These are phyloP conservation scores for Leucania comma DNA, from an alignment of 2,888 invertebrate genomes.

Conservation along the genomic window DNA sequence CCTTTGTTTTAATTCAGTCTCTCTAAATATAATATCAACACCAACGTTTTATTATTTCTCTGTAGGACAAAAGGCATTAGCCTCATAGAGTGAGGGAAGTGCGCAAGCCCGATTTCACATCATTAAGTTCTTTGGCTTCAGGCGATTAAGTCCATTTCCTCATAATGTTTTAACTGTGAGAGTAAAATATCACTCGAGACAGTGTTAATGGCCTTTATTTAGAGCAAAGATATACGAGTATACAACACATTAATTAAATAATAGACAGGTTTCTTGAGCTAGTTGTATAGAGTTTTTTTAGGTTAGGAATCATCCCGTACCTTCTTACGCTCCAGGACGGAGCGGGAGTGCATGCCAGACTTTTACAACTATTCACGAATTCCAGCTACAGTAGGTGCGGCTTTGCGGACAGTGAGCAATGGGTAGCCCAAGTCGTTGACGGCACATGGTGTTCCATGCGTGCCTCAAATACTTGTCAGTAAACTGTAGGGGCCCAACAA, in stretches of 20 bases:
- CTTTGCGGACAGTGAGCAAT: too few species aligned
- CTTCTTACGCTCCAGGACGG: too few species aligned
- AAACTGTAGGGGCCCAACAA: too few species aligned
- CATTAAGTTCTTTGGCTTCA: slow-evolving; percentile 25
- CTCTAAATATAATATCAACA: neutral
- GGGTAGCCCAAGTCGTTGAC: too few species aligned
- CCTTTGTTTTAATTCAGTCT: neutral
- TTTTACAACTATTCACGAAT: too few species aligned
- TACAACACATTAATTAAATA: neutral
- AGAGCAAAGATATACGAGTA: neutral
- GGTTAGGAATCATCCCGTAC: too few species aligned
- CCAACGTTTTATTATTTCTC: neutral
- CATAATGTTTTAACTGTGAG: slow-evolving; percentile 9
- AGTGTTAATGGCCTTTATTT: neutral
- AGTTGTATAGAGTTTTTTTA: too few species aligned
- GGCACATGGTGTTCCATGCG: too few species aligned
- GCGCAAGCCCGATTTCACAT: slow-evolving; percentile 12
- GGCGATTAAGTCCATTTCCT: slow-evolving; percentile 28
- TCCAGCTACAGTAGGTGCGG: too few species aligned
- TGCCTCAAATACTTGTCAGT: too few species aligned
- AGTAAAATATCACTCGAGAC: slow-evolving; percentile 11
- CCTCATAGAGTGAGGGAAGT: neutral
- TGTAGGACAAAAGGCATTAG: slow-evolving; percentile 20
- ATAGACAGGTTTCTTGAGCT: neutral
- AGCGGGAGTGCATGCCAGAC: too few species aligned